A percentile compares a stretch with the other conserved stretches of the same genome.
These are phyloP conservation scores for Habrosyne pyritoides DNA, from an alignment of 2,888 invertebrate genomes.

Conservation along the genomic window DNA sequence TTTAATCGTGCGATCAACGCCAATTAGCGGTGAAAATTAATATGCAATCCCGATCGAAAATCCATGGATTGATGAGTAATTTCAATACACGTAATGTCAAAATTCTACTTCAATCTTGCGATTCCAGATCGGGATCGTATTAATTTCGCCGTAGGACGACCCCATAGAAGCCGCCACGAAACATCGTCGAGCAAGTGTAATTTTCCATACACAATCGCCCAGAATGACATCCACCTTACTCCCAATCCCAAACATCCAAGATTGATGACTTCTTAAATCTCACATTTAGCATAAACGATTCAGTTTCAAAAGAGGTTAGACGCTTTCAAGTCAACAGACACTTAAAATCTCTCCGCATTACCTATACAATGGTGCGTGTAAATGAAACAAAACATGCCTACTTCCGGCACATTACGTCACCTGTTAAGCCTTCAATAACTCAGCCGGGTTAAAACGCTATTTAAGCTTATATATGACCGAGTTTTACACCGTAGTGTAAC, in stretches of 20 bases:
- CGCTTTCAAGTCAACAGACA: background rate
- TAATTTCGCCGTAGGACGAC: too few relatives aligned
- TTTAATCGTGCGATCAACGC: too few relatives aligned
- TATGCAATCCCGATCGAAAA: too few relatives aligned
- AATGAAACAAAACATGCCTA: slow-evolving; percentile 15
- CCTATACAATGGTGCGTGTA: background rate
- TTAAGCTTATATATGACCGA: slow-evolving; percentile 30
- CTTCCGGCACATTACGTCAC: slow-evolving; percentile 42
- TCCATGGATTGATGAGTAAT: too few relatives aligned
- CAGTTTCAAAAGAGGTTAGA: background rate
- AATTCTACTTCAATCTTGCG: too few relatives aligned
- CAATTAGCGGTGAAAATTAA: too few relatives aligned
- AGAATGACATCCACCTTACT: too few relatives aligned
- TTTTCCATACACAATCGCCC: too few relatives aligned
- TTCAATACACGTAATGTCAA: too few relatives aligned
- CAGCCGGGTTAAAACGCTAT: slow-evolving; percentile 38
- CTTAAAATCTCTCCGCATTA: background rate
- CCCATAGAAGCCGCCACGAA: too few relatives aligned
- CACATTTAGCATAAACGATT: background rate
- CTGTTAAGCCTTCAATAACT: slow-evolving; percentile 53
- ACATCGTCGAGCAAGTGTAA: too few relatives aligned
- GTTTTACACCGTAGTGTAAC: slow-evolving; percentile 19
- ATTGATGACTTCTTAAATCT: background rate
- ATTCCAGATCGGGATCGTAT: too few relatives aligned
- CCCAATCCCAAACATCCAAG: background rate